These are phyloP conservation scores for Phyllotreta cruciferae DNA, from an alignment of 2,888 invertebrate species.

Conservation along the genomic window DNA sequence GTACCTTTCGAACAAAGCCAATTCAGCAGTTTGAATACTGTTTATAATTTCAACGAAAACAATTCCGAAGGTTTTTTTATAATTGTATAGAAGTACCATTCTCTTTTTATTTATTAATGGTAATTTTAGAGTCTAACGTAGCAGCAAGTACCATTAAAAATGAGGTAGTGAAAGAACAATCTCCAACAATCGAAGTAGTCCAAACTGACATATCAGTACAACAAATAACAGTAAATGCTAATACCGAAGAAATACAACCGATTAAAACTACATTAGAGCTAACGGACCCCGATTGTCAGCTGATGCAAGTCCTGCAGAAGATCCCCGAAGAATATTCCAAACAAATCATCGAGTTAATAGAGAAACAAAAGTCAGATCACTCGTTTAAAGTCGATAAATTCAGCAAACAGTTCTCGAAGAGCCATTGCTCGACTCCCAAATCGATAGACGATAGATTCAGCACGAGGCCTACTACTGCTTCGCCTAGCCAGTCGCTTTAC, in stretches of 20 bases:
- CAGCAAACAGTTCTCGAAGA: conserved; percentile 19
- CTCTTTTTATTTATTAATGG: neutral
- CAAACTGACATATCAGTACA: conserved; percentile 52
- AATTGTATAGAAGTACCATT: too few species aligned
- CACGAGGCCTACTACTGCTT: conserved; percentile 29
- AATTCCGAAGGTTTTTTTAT: conserved; percentile 3
- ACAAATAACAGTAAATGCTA: conserved; percentile 46
- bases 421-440: conserved; percentile 1
- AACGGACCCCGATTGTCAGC: conserved; percentile 43
- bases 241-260: conserved; percentile 28
- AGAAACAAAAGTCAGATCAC: conserved; percentile 39
- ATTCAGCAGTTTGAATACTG: conserved; percentile 42
- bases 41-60: conserved; percentile 32
- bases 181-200: conserved; percentile 47
- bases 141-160: neutral
- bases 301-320: conserved; percentile 45
- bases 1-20: conserved; percentile 40
- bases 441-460: conserved; percentile 13
- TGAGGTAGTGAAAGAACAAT: conserved; percentile 26
- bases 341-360: conserved; percentile 51
- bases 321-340: conserved; percentile 51
- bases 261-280: conserved; percentile 35
- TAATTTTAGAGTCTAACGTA: neutral
- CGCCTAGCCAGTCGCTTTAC: conserved; percentile 48
- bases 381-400: conserved; percentile 17